Conservation (phyloP, 2,113 vertebrate species). For the Astatoreochromis straeleni region DNA sequence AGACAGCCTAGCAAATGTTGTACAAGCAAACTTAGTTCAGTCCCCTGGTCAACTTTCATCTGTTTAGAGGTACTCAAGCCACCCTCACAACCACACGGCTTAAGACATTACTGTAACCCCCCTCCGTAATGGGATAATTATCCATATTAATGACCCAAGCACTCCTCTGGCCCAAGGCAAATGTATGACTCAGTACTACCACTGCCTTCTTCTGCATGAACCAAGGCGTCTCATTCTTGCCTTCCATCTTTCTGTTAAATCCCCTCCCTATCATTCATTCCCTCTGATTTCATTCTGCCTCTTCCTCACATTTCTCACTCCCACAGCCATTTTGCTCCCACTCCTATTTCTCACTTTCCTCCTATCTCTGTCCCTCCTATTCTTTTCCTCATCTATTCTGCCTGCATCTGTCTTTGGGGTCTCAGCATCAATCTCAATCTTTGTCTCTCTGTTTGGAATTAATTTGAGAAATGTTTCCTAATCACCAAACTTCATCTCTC, state of each 20-base stretch:
- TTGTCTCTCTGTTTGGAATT: conserved; percentile 37
- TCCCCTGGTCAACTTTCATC: neutral
- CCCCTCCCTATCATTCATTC: conserved; percentile 1
- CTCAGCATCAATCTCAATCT: conserved; percentile 43
- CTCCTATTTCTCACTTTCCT: conserved; percentile 5
- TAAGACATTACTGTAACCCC: neutral
- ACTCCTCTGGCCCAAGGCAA: neutral
- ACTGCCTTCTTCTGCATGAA: neutral
- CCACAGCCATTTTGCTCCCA: conserved; percentile 12
- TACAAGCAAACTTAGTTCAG: neutral
- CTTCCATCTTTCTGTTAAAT: neutral
- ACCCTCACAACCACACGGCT: neutral
- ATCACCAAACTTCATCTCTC: conserved; percentile 34
- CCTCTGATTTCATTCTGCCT: conserved; percentile 25
- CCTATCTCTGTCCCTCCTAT: neutral
- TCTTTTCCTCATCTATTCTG: conserved; percentile 4
- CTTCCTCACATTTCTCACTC: conserved; percentile 12
- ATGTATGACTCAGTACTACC: neutral
- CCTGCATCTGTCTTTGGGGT: neutral
- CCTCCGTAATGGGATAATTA: neutral
- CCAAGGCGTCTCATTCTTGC: neutral
- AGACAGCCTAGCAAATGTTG: neutral
- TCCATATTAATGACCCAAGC: neutral
- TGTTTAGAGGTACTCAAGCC: neutral
- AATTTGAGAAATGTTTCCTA: conserved; percentile 27